A percentile compares a stretch with the other conserved stretches of the same genome.
These are phyloP conservation scores for Isoperla grammatica DNA, from an alignment of 2,888 invertebrate species.

Conservation along the genomic window DNA sequence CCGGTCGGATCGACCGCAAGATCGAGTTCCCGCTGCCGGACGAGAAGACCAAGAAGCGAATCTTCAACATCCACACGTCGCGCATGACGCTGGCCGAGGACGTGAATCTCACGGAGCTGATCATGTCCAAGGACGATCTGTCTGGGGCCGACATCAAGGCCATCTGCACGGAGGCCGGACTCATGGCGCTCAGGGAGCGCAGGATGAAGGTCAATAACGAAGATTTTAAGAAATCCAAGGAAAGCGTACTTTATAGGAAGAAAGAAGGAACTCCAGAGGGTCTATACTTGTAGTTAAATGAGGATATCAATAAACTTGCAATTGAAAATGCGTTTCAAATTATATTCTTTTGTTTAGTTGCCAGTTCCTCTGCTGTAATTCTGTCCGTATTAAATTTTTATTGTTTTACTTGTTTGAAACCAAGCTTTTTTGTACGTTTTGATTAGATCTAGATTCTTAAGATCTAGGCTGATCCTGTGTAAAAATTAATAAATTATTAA, in stretches of 20 bases:
- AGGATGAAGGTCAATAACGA: conserved; percentile 99
- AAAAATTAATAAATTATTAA: no score
- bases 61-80: conserved; percentile 98
- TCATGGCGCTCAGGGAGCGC: conserved; percentile 95
- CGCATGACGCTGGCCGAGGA: conserved; percentile 97
- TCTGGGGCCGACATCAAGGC: conserved; percentile 98
- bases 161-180: conserved; percentile 98
- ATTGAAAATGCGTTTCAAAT: no score
- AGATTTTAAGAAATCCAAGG: conserved; percentile 99
- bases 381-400: no score
- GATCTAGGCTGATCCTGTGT: no score
- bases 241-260: conserved; percentile 97
- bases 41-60: conserved; percentile 95
- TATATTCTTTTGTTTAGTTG: no score
- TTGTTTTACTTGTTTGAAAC: no score
- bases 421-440: no score
- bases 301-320: no score
- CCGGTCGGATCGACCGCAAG: conserved; percentile 97
- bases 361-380: no score
- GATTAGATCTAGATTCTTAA: no score
- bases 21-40: conserved; percentile 99
- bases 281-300: conserved; percentile 72
- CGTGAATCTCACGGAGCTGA: conserved; percentile 93
- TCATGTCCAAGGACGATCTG: conserved; percentile 99
- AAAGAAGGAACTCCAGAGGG: conserved; percentile 99